A percentile compares a stretch with the other conserved stretches of the same genome.
These are phyloP conservation scores for Lithobates sylvaticus DNA, from an alignment of 2,797 vertebrate species.

Conservation along the genomic window DNA sequence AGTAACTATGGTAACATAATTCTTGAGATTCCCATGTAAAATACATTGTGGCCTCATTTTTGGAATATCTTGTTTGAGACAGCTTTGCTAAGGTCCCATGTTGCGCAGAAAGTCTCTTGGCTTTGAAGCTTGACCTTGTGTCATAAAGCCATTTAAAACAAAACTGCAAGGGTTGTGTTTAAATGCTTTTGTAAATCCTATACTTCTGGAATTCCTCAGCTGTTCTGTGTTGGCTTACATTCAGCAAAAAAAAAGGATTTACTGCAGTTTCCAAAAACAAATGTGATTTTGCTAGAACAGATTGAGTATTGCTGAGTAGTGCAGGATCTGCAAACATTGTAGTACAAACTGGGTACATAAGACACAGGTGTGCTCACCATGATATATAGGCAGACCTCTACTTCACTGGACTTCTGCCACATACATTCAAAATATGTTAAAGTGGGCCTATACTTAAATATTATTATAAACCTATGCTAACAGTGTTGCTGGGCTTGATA, in stretches of 20 bases:
- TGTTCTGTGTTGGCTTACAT: not conserved
- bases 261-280: not conserved
- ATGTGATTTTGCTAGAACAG: not conserved
- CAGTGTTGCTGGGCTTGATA: too few species aligned
- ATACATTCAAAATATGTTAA: too few species aligned
- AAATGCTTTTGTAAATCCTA: not conserved
- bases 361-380: not conserved
- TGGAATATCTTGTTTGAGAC: slow-evolving; percentile 4
- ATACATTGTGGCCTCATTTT: slow-evolving; percentile 34
- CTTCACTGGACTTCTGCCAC: too few species aligned
- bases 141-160: not conserved
- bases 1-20: slow-evolving; percentile 35
- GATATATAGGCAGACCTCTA: not conserved
- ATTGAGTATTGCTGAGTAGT: not conserved
- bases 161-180: not conserved
- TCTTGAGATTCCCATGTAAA: slow-evolving; percentile 24
- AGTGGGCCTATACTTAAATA: not conserved
- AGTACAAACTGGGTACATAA: not conserved
- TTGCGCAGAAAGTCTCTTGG: slow-evolving; percentile 2
- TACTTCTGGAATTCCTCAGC: not conserved
- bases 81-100: slow-evolving; percentile 23
- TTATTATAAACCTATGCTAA: not conserved
- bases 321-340: not conserved
- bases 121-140: slow-evolving; percentile 4
- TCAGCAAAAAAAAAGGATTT: not conserved